Evolutionary conservation across 2,888 invertebrate species (phyloP).

Genomic region (Papilio elwesi): DNA sequence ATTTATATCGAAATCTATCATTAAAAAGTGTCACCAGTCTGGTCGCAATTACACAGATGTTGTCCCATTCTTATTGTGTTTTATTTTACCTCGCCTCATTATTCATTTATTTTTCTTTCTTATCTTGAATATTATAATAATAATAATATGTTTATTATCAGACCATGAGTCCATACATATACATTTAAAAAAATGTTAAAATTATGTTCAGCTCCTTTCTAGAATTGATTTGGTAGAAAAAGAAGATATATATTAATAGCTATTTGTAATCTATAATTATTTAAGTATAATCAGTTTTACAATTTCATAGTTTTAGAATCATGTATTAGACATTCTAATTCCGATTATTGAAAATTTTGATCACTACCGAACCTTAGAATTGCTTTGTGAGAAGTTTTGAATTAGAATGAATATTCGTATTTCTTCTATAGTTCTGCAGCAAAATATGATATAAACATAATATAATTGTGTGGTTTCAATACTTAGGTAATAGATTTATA

Average conservation of each 20-base stretch:
- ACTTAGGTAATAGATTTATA: neutral
- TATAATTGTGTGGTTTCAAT: neutral
- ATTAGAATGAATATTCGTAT: neutral
- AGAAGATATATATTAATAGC: too few relatives aligned
- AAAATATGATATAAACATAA: neutral
- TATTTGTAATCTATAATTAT: too few relatives aligned
- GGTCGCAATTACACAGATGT: conserved; percentile 72
- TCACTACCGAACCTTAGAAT: neutral
- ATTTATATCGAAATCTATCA: conserved; percentile 49
- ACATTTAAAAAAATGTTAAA: too few relatives aligned
- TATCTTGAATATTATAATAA: neutral
- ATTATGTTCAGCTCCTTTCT: too few relatives aligned
- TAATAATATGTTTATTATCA: too few relatives aligned
- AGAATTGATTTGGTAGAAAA: too few relatives aligned
- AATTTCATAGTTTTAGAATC: too few relatives aligned
- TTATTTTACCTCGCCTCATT: conserved; percentile 54
- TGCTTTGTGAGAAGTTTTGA: neutral
- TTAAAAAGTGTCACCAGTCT: conserved; percentile 54
- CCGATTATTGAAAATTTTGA: too few relatives aligned
- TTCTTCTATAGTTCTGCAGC: neutral
- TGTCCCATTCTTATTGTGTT: conserved; percentile 69
- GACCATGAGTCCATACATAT: neutral
- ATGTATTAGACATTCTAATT: too few relatives aligned
- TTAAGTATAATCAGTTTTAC: too few relatives aligned
- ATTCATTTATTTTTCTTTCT: neutral